phyloP scores from a whole-genome alignment of 1,140 invertebrate genomes.

The Drosophila ficusphila region DNA sequence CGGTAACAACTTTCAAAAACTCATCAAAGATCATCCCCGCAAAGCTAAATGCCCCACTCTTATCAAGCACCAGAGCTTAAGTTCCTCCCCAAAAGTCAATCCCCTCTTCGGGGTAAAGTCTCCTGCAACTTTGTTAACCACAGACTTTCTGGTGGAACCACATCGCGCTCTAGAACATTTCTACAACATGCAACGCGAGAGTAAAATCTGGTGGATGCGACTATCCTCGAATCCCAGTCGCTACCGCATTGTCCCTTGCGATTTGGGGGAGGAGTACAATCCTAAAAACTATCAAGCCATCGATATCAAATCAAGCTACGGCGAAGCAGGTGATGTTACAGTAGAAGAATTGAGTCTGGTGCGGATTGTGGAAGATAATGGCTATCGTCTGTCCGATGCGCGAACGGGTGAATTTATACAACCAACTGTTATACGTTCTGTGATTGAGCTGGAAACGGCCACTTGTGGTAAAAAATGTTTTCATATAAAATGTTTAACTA shows the following conservation, averaged over 20 bases:
- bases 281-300: constrained; percentile 53
- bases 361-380: constrained; percentile 3
- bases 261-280: constrained; percentile 84
- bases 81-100: background rate
- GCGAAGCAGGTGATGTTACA: constrained; percentile 25
- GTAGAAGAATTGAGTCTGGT: constrained; percentile 68
- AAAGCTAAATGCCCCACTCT: constrained; percentile 63
- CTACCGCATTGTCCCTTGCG: constrained; percentile 85
- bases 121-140: constrained; percentile 36
- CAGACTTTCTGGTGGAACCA: constrained; percentile 62
- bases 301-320: constrained; percentile 62
- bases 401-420: constrained; percentile 33
- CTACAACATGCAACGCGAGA: constrained; percentile 88
- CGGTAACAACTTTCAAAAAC: constrained; percentile 5
- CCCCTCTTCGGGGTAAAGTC: constrained; percentile 16
- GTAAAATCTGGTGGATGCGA: constrained; percentile 92
- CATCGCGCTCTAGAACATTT: constrained; percentile 65
- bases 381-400: constrained; percentile 41
- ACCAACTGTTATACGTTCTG: constrained; percentile 66
- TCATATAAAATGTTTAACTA: background rate
- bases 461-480: constrained; percentile 48
- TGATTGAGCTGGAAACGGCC: constrained; percentile 62
- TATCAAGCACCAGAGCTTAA: constrained; percentile 43
- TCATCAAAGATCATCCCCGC: constrained; percentile 34
- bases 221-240: constrained; percentile 88